Evolutionary conservation across 2,113 vertebrate genomes (phyloP).

Genomic region (Stegostoma tigrinum): DNA sequence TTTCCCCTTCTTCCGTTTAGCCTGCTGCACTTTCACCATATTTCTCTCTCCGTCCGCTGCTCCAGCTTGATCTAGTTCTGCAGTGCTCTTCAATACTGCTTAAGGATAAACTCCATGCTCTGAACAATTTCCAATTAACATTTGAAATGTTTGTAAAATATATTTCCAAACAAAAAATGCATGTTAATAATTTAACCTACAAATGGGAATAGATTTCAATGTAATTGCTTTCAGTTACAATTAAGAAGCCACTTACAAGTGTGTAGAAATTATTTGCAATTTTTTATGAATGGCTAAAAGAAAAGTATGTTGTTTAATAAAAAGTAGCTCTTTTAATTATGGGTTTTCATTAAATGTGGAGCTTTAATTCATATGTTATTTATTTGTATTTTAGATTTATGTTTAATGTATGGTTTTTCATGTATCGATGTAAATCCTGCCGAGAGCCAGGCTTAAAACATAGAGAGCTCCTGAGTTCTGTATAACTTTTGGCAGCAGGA

Average conservation of each 20-base stretch:
- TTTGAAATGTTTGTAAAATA: neutral
- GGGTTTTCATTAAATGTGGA: too few species aligned
- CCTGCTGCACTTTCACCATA: neutral
- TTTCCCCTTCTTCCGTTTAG: neutral
- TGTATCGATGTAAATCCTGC: neutral
- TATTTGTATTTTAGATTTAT: too few species aligned
- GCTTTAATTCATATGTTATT: too few species aligned
- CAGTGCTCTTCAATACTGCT: neutral
- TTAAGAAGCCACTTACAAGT: neutral
- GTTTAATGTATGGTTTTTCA: too few species aligned
- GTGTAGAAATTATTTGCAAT: neutral
- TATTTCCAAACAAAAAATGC: neutral
- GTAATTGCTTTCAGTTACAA: neutral
- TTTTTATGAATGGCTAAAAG: neutral
- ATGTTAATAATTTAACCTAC: neutral
- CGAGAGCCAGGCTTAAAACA: neutral
- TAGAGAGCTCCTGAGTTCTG: neutral
- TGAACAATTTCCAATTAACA: neutral
- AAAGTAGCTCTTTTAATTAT: neutral
- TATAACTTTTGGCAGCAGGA: neutral
- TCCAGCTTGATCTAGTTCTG: neutral
- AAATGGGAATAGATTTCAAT: neutral
- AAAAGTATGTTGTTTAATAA: neutral
- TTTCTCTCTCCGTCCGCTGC: neutral
- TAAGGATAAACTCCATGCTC: neutral